Base-by-base conservation (phyloP, 2,888 invertebrate genomes). In the Troides oblongomaculatus region DNA sequence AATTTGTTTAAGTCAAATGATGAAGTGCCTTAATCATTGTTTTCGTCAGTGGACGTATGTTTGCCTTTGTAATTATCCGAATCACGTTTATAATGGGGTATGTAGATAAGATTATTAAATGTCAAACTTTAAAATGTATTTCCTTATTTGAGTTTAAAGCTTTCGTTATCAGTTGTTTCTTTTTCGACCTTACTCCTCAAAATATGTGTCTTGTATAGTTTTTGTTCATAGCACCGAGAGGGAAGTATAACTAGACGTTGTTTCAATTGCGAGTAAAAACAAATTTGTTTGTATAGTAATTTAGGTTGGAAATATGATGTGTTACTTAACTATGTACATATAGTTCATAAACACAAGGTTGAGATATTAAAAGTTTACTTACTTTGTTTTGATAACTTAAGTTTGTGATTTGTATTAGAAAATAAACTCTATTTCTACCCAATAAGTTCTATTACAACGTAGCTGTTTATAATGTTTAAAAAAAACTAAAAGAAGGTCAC, bases 401-500 rank as follows among this genome's bases (percentile, higher is more conserved):
- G 12, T 7, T 18, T n/a, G n/a, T 43, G n/a, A 46, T 46, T 2
- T 46, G 1, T 14, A 46, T 18, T 17, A 18, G 18, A 53, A 53
- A 53, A 53, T n/a, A n/a, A 53, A 53, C 18, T 53, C 18, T 53
- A n/a, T 53, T n/a, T 53, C 53, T 18, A n/a, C 18, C n/a, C 4
- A 53, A 23, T 66, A 66, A 60, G 59, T 25, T 50, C 25, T 59
- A 59, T 66, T 50, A 60, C 59, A 66, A 14, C 3, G n/a, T 46
- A 61, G 50, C 53, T 43, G 21, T 4, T 39, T 39, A 21, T 30
- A 12, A 21, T 7, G 56, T 50, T 25, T 3, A 25, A 64, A 64
- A 43, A 63, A 59, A 64, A 69, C 39, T 39, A 60, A 60, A 59
- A 64, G 53, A 56, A 61, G 53, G 6, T 53, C n/a, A 53, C 4